These are phyloP conservation scores for Melanerpes formicivorus DNA, from an alignment of 2,113 vertebrate genomes.

Conservation along the genomic window DNA sequence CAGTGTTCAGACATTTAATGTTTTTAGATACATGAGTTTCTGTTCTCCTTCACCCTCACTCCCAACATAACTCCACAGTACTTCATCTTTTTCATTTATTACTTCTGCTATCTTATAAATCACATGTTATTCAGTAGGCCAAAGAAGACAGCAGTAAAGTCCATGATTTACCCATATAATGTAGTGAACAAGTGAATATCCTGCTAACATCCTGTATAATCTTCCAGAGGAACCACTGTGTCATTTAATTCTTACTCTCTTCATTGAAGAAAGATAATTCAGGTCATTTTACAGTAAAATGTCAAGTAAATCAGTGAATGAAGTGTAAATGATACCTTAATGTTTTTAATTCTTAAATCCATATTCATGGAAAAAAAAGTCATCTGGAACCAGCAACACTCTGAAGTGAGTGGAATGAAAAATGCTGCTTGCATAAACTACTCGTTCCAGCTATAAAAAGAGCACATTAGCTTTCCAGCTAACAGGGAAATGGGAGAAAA, in stretches of 20 bases:
- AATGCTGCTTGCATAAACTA: not conserved
- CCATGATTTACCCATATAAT: not conserved
- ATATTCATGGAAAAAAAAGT: not conserved
- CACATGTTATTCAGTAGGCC: not conserved
- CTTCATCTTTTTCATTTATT: not conserved
- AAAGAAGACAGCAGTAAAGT: not conserved
- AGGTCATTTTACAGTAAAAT: not conserved
- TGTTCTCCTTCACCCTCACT: not conserved
- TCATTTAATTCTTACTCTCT: not conserved
- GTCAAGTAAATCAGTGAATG: not conserved
- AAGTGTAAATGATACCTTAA: not conserved
- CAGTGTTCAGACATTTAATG: not conserved
- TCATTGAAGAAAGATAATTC: not conserved
- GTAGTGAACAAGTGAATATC: not conserved
- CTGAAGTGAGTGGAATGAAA: not conserved
- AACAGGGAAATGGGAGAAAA: not conserved
- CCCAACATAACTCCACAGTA: not conserved
- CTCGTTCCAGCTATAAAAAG: not conserved
- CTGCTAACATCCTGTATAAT: not conserved
- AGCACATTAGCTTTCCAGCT: not conserved
- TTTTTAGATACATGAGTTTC: not conserved
- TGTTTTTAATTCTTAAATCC: not conserved
- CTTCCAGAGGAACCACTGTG: not conserved
- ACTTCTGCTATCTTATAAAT: not conserved
- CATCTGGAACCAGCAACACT: not conserved